phyloP scores from a whole-genome alignment of 2,888 invertebrate species.

The Drymonia ruficornis region DNA sequence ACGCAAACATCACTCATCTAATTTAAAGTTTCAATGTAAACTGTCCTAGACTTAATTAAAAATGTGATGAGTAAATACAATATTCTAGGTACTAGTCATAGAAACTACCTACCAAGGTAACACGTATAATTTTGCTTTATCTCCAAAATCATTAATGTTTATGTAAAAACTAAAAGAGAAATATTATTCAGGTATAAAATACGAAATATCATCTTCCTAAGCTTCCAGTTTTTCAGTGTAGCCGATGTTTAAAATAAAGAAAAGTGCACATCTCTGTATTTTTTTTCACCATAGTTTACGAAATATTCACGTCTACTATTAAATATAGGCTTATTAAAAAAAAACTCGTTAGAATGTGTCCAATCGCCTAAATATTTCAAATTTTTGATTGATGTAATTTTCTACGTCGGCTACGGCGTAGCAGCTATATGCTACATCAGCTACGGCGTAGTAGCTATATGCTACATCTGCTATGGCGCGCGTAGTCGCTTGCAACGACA shows the following conservation, averaged over 20 bases:
- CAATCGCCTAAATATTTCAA: not conserved
- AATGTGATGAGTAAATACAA: conserved; percentile 19
- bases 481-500: conserved; percentile 13
- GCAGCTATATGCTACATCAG: not conserved
- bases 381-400: too few relatives aligned
- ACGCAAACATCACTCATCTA: conserved; percentile 23
- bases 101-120: not conserved
- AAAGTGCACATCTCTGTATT: not conserved
- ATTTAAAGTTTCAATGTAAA: conserved; percentile 36
- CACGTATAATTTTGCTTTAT: not conserved
- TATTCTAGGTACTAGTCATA: not conserved
- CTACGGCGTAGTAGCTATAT: conserved; percentile 22
- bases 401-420: too few relatives aligned
- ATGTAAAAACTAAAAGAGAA: not conserved
- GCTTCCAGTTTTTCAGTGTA: not conserved
- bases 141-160: not conserved
- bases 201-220: not conserved
- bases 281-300: not conserved
- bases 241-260: not conserved
- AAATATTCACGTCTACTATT: not conserved
- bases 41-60: conserved; percentile 28
- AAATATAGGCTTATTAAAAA: not conserved
- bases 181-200: not conserved
- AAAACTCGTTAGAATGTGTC: too few relatives aligned
- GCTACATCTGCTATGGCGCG: conserved; percentile 18